phyloP scores from a whole-genome alignment of 2,888 invertebrate genomes.

The Eupithecia inturbata region DNA sequence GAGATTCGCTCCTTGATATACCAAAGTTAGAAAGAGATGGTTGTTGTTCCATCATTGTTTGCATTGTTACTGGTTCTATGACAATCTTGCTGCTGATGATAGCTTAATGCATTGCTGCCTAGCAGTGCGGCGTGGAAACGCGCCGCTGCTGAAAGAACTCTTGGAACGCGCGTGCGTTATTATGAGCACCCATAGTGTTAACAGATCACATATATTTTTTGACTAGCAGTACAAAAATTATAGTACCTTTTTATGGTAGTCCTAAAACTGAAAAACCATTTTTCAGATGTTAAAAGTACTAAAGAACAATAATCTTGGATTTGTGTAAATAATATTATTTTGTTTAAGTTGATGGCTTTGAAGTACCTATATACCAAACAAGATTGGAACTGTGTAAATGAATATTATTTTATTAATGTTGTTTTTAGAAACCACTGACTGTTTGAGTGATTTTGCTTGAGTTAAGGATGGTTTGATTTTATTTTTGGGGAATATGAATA shows the following conservation, averaged over 20 bases:
- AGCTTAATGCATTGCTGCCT: background rate
- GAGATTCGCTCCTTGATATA: constrained; percentile 68
- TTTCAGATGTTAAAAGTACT: background rate
- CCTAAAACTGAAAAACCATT: background rate
- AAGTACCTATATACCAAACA: background rate
- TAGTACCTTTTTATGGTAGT: background rate
- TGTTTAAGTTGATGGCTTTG: background rate
- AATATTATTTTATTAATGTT: background rate
- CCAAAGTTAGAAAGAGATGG: constrained; percentile 21
- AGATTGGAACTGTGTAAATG: background rate
- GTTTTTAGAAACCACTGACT: background rate
- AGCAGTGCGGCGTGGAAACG: background rate
- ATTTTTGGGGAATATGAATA: background rate
- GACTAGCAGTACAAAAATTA: background rate
- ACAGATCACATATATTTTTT: background rate
- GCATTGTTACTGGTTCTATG: background rate
- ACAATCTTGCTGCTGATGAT: background rate
- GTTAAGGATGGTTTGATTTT: background rate
- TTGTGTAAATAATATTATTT: background rate
- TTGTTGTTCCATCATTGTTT: background rate
- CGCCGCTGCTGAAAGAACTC: background rate
- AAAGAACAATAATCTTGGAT: background rate
- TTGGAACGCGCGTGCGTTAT: background rate
- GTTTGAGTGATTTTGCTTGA: background rate
- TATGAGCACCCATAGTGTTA: background rate